Percentiles rank a stretch among this genome's conserved stretches.
These are phyloP conservation scores for Rattus rattus DNA, from an alignment of 2,113 vertebrate genomes.

Conservation along the genomic window DNA sequence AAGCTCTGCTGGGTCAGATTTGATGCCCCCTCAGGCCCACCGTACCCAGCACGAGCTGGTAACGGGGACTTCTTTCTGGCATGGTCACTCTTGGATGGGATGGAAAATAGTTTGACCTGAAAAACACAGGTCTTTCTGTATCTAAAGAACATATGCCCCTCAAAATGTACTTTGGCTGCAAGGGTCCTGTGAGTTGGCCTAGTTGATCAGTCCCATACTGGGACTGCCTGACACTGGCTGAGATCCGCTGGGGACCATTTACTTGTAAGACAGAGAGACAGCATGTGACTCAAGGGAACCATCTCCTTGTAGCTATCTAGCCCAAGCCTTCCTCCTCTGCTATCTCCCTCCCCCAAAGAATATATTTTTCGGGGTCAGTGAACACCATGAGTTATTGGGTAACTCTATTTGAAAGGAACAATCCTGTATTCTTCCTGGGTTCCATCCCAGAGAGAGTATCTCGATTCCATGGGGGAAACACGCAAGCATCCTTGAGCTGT, in stretches of 20 bases:
- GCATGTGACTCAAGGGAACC: neutral
- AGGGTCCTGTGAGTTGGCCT: neutral
- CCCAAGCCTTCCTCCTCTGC: neutral
- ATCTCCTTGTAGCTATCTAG: neutral
- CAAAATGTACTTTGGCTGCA: neutral
- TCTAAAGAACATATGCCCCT: constrained; percentile 14
- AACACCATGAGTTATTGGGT: neutral
- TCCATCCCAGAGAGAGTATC: neutral
- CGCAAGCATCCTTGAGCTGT: neutral
- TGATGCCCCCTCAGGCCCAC: neutral
- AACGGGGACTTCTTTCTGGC: neutral
- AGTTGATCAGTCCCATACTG: neutral
- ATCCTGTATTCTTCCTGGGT: neutral
- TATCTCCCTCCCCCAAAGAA: neutral
- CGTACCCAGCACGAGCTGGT: fast-evolving
- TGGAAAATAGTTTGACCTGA: constrained; percentile 48
- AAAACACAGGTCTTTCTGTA: constrained; percentile 3
- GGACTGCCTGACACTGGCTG: neutral
- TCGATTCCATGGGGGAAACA: neutral
- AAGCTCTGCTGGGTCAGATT: neutral
- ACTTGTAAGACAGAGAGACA: constrained; percentile 1
- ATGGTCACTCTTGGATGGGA: neutral
- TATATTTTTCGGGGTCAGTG: neutral
- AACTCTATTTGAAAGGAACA: neutral
- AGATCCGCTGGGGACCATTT: neutral